These are phyloP conservation scores for Halyomorpha halys DNA, from an alignment of 1,140 invertebrate genomes.

Conservation along the genomic window DNA sequence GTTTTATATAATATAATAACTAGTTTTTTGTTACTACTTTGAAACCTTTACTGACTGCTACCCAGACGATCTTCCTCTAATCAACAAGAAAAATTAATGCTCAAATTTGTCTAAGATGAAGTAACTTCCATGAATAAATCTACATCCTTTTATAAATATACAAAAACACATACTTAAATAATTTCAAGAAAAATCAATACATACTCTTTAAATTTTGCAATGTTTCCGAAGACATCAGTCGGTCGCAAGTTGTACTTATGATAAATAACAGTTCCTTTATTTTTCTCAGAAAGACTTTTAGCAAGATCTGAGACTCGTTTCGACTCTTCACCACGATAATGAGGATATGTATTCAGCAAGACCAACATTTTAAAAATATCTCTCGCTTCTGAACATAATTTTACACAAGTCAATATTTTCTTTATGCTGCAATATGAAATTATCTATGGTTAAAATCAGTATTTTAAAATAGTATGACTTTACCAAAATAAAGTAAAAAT, in stretches of 20 bases:
- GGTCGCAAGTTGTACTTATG: conserved; percentile 3
- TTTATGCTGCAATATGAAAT: neutral
- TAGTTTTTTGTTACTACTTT: no score
- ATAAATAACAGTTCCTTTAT: neutral
- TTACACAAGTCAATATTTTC: neutral
- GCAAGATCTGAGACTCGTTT: conserved; percentile 12
- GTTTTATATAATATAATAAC: no score
- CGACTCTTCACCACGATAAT: conserved; percentile 3
- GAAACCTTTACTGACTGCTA: no score
- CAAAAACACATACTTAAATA: neutral
- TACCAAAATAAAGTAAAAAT: no score
- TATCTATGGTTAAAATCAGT: no score
- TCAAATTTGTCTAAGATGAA: no score
- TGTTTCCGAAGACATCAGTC: neutral
- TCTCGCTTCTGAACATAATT: neutral
- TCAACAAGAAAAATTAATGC: no score
- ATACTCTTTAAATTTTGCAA: conserved; percentile 3
- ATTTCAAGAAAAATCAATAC: neutral
- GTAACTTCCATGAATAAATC: no score
- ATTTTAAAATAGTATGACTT: no score
- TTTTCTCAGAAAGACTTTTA: conserved; percentile 9
- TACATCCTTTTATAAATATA: no score
- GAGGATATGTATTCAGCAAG: conserved; percentile 4
- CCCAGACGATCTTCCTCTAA: no score
- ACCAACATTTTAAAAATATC: neutral